Evolutionary conservation across 37 sponge, comb jelly and placozoan species (phyloP).

Genomic region (Aplysina aerophoba): DNA sequence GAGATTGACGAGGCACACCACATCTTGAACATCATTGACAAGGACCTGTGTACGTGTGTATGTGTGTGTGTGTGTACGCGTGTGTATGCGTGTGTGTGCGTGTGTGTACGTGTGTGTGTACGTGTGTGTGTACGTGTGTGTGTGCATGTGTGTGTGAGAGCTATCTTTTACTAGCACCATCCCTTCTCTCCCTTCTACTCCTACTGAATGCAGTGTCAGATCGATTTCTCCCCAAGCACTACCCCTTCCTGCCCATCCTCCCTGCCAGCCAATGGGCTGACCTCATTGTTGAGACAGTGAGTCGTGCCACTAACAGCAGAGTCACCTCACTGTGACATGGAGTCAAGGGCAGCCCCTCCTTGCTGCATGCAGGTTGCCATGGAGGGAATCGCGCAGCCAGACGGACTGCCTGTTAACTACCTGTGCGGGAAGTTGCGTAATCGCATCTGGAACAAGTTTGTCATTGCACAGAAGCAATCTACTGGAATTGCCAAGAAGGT

Average conservation of each 20-base stretch:
- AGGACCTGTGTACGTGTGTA: background rate
- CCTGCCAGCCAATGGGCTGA: conserved; percentile 67
- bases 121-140: background rate
- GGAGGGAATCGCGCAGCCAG: conserved; percentile 48
- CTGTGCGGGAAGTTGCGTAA: conserved; percentile 38
- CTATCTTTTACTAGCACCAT: background rate
- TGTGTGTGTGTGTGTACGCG: background rate
- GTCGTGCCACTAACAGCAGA: background rate
- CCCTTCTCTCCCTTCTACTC: background rate
- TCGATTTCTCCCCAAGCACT: conserved; percentile 59
- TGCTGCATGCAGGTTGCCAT: conserved; percentile 39
- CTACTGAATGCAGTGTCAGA: background rate
- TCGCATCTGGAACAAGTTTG: conserved; percentile 52
- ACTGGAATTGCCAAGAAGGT: conserved; percentile 65
- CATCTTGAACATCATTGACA: background rate
- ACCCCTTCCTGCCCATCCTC: conserved; percentile 68
- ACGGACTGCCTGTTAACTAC: conserved; percentile 62
- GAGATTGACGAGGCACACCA: conserved; percentile 24
- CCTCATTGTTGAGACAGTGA: conserved; percentile 66
- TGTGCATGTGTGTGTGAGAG: background rate
- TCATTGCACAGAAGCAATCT: conserved; percentile 5
- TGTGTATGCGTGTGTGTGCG: background rate
- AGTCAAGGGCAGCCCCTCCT: background rate
- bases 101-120: background rate
- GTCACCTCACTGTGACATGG: no score